These are phyloP conservation scores for Collichthys lucidus DNA, from an alignment of 2,113 vertebrate species.

Conservation along the genomic window DNA sequence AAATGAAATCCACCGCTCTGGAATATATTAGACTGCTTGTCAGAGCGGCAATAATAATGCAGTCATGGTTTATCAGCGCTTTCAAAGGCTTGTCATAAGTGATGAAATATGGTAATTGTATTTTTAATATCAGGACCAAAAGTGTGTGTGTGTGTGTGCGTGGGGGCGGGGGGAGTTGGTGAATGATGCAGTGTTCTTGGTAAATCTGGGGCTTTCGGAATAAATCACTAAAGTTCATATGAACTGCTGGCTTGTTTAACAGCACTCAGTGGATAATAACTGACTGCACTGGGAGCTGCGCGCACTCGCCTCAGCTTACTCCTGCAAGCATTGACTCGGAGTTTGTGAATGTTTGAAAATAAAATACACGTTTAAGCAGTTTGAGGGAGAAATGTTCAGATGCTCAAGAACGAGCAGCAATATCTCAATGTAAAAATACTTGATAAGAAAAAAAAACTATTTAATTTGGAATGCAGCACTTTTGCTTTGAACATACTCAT, in stretches of 20 bases:
- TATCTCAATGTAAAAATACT: background rate
- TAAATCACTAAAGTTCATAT: conserved; percentile 42
- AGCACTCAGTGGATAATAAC: conserved; percentile 19
- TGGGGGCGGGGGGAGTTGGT: background rate
- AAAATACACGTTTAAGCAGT: background rate
- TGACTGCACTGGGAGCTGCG: background rate
- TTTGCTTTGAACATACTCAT: background rate
- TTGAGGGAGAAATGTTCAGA: background rate
- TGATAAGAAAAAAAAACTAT: no score
- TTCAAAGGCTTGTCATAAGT: conserved; percentile 66
- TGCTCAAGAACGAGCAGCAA: no score
- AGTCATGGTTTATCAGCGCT: conserved; percentile 72
- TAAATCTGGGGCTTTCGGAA: conserved; percentile 36
- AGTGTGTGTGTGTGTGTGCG: no score
- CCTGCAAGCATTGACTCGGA: background rate
- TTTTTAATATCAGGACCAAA: conserved; percentile 68
- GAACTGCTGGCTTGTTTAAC: conserved; percentile 30
- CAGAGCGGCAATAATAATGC: conserved; percentile 71
- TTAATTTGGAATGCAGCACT: no score
- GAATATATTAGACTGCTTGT: conserved; percentile 73
- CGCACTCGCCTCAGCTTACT: background rate
- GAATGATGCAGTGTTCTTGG: conserved; percentile 31
- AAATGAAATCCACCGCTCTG: conserved; percentile 62
- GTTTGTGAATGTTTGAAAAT: background rate
- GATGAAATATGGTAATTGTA: conserved; percentile 78